Conservation (phyloP, 2,797 vertebrate genomes). For the Sebastes cheni region DNA sequence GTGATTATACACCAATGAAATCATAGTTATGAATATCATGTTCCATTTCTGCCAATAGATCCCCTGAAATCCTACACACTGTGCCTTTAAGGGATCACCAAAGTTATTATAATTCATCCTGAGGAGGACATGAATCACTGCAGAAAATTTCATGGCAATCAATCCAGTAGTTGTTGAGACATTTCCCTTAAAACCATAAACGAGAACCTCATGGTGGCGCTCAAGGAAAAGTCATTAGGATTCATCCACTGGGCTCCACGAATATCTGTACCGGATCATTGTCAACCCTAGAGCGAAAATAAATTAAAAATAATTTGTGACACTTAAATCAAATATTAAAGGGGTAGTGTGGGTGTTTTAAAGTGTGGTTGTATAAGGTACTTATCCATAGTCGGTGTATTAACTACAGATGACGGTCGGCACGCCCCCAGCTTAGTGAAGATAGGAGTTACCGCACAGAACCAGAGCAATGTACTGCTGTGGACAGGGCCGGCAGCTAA, state of each 20-base stretch:
- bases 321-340: neutral
- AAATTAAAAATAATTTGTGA: neutral
- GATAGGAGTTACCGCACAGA: too few species aligned
- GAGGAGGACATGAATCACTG: neutral
- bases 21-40: too few species aligned
- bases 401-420: too few species aligned
- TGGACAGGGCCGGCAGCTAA: too few species aligned
- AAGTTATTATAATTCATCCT: neutral
- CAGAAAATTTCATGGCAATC: rapidly evolving
- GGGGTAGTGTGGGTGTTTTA: rapidly evolving
- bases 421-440: too few species aligned
- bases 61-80: too few species aligned
- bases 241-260: neutral
- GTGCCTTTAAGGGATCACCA: too few species aligned
- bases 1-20: too few species aligned
- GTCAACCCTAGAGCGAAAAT: neutral
- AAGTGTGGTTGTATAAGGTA: too few species aligned
- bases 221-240: neutral
- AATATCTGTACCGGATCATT: neutral
- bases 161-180: neutral
- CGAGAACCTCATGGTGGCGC: neutral
- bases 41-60: too few species aligned
- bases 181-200: neutral
- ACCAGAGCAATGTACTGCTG: too few species aligned
- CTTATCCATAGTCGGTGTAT: too few species aligned